Percentiles rank a stretch among this genome's conserved stretches.
These are phyloP conservation scores for Apamea anceps DNA, from an alignment of 2,888 invertebrate genomes.

Conservation along the genomic window DNA sequence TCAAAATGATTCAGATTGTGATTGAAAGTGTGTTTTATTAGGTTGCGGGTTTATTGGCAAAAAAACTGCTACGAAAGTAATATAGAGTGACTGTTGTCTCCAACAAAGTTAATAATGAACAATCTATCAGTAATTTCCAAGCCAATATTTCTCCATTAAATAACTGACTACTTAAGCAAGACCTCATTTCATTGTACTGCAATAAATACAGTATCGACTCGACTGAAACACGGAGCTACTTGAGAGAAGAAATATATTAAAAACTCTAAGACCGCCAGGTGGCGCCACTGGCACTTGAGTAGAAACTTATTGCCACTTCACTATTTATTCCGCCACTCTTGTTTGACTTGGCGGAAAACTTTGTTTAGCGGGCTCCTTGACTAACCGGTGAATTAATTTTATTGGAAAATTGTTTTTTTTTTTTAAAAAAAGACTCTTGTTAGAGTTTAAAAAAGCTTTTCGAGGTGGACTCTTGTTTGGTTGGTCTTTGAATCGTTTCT, in stretches of 20 bases:
- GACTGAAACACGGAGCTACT: constrained; percentile 31
- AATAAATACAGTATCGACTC: constrained; percentile 56
- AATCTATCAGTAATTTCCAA: not conserved
- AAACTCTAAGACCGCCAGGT: constrained; percentile 55
- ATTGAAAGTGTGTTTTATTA: not conserved
- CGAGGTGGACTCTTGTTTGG: not conserved
- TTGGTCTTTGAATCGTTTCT: not conserved
- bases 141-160: constrained; percentile 36
- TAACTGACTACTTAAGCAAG: constrained; percentile 23
- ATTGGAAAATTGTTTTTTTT: constrained; percentile 30
- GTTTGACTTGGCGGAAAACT: constrained; percentile 61
- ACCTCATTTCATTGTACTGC: constrained; percentile 41
- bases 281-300: constrained; percentile 35
- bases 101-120: constrained; percentile 16
- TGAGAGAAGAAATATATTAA: constrained; percentile 62
- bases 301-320: constrained; percentile 65
- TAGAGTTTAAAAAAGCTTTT: constrained; percentile 3
- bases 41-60: not conserved
- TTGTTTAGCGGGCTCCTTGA: constrained; percentile 42
- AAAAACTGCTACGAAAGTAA: not conserved
- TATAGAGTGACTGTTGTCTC: no score
- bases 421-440: constrained; percentile 37
- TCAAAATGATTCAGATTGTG: not conserved
- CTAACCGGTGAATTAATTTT: constrained; percentile 40
- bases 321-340: constrained; percentile 56